Conservation (phyloP, 2,797 vertebrate species). For the Syncerus caffer region DNA sequence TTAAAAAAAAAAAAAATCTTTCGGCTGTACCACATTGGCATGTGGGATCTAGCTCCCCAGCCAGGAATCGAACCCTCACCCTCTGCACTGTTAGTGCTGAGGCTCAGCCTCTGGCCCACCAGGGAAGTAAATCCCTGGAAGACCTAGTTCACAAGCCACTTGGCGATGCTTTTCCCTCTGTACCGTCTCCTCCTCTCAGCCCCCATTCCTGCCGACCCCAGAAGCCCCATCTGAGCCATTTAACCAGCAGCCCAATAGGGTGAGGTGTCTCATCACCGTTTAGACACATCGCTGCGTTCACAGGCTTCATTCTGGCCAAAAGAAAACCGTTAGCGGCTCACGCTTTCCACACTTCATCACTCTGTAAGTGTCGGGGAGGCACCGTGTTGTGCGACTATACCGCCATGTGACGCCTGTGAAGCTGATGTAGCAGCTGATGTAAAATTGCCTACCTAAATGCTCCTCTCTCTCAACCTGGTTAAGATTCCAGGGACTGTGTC, state of each 20-base stretch:
- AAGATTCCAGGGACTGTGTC: neutral
- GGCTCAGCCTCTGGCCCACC: neutral
- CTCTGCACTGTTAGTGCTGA: neutral
- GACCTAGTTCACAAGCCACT: neutral
- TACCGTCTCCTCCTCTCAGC: neutral
- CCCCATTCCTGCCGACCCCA: neutral
- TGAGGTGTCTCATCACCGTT: fast-evolving
- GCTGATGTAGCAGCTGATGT: neutral
- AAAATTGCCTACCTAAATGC: neutral
- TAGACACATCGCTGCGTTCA: fast-evolving
- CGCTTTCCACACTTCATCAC: neutral
- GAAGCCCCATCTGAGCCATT: neutral
- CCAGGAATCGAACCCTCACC: neutral
- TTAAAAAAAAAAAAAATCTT: neutral
- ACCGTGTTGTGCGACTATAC: fast-evolving
- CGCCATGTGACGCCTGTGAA: fast-evolving
- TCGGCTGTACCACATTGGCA: neutral
- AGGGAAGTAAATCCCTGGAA: neutral
- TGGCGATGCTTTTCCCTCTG: neutral
- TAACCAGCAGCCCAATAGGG: no score
- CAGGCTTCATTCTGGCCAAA: neutral
- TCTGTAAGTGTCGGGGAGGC: neutral
- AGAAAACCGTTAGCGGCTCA: neutral
- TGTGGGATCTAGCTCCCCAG: neutral
- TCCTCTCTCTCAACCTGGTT: neutral